These are phyloP conservation scores for Heliconius erato DNA, from an alignment of 2,888 invertebrate genomes.

Conservation along the genomic window DNA sequence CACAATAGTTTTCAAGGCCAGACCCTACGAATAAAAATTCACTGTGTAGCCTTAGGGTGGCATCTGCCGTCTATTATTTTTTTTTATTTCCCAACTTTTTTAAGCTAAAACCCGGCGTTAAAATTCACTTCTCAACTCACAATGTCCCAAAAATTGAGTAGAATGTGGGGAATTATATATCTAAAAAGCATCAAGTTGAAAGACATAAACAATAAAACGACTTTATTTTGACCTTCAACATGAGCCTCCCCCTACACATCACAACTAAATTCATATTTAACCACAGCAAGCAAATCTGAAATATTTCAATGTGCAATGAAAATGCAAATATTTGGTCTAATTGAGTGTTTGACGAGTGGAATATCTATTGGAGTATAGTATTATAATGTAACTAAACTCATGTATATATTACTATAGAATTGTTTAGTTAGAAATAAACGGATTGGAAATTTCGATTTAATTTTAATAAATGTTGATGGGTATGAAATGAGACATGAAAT, in stretches of 20 bases:
- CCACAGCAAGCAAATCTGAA: not conserved
- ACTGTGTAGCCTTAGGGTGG: no score
- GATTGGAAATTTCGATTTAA: constrained; percentile 5
- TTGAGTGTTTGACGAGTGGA: constrained; percentile 29
- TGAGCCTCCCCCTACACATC: not conserved
- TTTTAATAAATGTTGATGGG: not conserved
- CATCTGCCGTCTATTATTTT: no score
- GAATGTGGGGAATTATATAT: no score
- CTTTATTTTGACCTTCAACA: no score
- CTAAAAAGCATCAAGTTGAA: no score
- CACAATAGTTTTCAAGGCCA: no score
- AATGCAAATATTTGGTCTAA: constrained; percentile 29
- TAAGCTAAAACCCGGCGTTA: no score
- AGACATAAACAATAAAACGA: no score
- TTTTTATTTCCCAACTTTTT: no score
- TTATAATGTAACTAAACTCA: constrained; percentile 11
- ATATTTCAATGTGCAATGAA: constrained; percentile 25
- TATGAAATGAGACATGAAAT: not conserved
- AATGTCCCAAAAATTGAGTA: no score
- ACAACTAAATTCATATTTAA: not conserved
- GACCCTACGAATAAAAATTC: no score
- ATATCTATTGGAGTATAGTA: constrained; percentile 7
- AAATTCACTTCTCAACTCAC: no score
- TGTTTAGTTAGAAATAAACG: not conserved
- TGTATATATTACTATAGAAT: constrained; percentile 13